Conservation (phyloP, 2,797 vertebrate genomes). For the Lepus oiostolus region DNA sequence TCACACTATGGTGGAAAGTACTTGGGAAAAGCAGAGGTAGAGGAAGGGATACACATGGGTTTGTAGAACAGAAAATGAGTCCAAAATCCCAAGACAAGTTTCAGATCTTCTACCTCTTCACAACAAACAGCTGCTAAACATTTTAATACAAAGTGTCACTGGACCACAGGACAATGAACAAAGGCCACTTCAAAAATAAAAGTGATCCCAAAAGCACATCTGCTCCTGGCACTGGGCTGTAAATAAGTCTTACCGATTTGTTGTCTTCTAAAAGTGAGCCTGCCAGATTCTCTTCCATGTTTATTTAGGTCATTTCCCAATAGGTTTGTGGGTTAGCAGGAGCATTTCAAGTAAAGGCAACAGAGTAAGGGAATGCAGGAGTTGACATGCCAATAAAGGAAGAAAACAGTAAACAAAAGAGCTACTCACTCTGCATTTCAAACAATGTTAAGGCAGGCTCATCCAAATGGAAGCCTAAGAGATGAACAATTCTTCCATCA, state of each 20-base stretch:
- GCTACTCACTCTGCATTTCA: conserved; percentile 85
- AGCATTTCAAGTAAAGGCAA: conserved; percentile 85
- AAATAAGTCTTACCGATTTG: conserved; percentile 88
- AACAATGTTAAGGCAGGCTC: conserved; percentile 85
- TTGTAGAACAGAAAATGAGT: conserved; percentile 87
- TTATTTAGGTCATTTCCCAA: conserved; percentile 88
- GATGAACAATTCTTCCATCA: conserved; percentile 83
- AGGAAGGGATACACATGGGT: conserved; percentile 86
- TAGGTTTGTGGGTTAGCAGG: conserved; percentile 84
- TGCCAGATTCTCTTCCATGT: conserved; percentile 87
- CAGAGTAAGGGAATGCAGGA: conserved; percentile 78
- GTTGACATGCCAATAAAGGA: conserved; percentile 84
- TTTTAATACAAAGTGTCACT: conserved; percentile 90
- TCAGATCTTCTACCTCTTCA: conserved; percentile 88
- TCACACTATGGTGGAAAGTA: conserved; percentile 82
- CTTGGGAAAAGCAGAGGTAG: conserved; percentile 71
- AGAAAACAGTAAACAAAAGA: conserved; percentile 81
- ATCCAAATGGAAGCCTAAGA: conserved; percentile 84
- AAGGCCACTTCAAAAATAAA: conserved; percentile 87
- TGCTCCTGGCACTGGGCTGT: conserved; percentile 86
- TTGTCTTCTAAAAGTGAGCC: conserved; percentile 87
- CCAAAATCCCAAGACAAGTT: conserved; percentile 87
- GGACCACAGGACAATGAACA: conserved; percentile 87
- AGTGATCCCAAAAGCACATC: conserved; percentile 84
- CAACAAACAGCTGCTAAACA: conserved; percentile 87